Evolutionary conservation across 2,888 invertebrate genomes (phyloP).

Genomic region (Branchellion lobata): DNA sequence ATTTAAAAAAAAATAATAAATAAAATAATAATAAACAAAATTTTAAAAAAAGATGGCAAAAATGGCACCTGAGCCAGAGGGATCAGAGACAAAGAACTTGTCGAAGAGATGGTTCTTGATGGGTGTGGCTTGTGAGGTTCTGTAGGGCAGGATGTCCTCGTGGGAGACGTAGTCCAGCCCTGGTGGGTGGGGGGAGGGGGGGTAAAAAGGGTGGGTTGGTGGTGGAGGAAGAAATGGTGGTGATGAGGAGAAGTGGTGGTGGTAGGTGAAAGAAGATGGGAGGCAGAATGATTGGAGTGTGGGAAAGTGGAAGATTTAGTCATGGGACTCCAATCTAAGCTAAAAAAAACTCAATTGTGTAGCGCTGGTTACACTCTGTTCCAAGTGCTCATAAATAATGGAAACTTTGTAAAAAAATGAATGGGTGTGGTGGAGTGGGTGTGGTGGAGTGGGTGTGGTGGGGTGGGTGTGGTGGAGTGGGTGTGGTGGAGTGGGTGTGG

Average conservation of each 20-base stretch:
- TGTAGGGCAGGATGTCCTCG: conserved; percentile 92
- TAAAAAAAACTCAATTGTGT: too few relatives aligned
- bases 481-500: too few relatives aligned
- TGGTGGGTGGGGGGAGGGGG: too few relatives aligned
- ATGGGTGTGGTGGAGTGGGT: too few relatives aligned
- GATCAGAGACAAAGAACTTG: conserved; percentile 80
- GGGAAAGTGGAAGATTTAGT: too few relatives aligned
- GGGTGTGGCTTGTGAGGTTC: conserved; percentile 81
- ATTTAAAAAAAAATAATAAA: background rate
- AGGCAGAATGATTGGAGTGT: background rate
- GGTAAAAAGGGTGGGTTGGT: background rate
- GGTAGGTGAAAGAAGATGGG: background rate
- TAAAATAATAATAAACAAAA: background rate
- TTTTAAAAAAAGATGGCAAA: background rate
- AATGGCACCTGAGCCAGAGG: background rate
- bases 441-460: conserved; percentile 97
- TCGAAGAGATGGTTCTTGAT: conserved; percentile 93
- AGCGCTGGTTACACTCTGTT: too few relatives aligned
- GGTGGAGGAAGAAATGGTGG: background rate
- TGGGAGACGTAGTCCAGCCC: conserved; percentile 97
- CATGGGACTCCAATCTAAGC: too few relatives aligned
- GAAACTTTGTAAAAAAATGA: too few relatives aligned
- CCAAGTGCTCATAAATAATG: too few relatives aligned
- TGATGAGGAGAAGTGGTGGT: background rate
- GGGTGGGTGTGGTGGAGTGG: conserved; percentile 78